Base-by-base conservation (phyloP, 2,797 vertebrate species). In the Salarias fasciatus region DNA sequence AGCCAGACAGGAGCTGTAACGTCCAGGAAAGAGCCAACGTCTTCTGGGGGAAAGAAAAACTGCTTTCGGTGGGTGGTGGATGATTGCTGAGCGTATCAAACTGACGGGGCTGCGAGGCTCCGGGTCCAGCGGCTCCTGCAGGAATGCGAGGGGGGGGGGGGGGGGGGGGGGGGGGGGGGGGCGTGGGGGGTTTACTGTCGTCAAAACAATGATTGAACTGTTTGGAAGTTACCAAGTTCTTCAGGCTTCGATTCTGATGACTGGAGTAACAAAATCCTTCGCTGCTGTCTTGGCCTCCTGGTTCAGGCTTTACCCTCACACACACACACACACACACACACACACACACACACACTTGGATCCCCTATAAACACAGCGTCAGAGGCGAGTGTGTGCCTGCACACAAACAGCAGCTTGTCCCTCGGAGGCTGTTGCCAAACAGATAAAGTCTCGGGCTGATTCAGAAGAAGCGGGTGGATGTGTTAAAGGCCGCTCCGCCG, bases 201-300 rank as follows among this genome's bases (percentile, higher is more conserved):
- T 85, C 88, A 88, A 88, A 90, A 90, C 89, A 93, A 64, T 87
- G 75, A 82, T 65, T 72, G 69, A 88, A 64, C 77, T 85, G 75
- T 89, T 91, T 85, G 71, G 82, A 76, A 76, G 71, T 86, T 80
- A 58, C 78, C 48, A 69, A 71, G 77, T 70, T 53, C 60, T 63
- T 57, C 50, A 68, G 55, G 57, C 41, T 60, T 68, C 38, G 11
- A 31, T 52, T 72, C 56, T 71, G 45, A 75, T 79, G 83, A 83
- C 18, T 64, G 31, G 15, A 71, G 62, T 15, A 29, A 60, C 35
- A 72, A 45, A 80, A 66, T 65, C 33, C 13, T 28, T 1, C 6
- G 11, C 42, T 28, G 15, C 1, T 46, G 8, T 10, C 52, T 13
- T 54, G 60, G 50, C 54, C 30, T 49, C 8, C 30, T 15, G 56